Conservation (phyloP, 2,113 vertebrate genomes). For the human (Homo sapiens) region DNA sequence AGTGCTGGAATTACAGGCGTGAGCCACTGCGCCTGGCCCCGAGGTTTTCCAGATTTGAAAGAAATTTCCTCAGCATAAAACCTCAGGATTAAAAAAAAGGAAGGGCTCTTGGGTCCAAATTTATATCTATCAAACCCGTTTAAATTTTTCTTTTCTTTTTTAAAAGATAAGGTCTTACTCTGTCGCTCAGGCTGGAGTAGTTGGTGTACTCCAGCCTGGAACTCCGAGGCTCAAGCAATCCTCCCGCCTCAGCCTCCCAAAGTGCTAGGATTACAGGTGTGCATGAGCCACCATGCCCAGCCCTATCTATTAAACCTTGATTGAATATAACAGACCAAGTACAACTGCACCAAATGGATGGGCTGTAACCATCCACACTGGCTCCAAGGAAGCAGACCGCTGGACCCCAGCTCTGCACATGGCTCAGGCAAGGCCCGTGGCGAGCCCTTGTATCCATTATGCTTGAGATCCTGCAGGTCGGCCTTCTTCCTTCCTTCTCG, state of each 20-base stretch:
- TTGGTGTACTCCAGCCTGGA: no score
- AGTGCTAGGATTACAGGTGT: no score
- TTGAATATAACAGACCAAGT: not conserved
- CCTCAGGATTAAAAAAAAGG: not conserved
- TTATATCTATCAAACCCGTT: not conserved
- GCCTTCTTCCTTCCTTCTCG: not conserved
- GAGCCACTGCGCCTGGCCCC: no score
- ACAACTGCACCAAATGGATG: fast-evolving
- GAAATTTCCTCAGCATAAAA: not conserved
- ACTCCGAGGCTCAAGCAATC: no score
- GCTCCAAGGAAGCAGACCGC: no score
- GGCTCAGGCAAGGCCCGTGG: fast-evolving
- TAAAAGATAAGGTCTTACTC: no score
- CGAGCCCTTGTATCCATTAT: fast-evolving
- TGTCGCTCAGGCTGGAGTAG: no score
- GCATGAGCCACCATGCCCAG: no score
- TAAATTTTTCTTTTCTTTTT: no score
- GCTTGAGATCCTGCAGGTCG: not conserved
- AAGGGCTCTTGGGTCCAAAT: not conserved
- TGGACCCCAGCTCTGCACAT: fast-evolving
- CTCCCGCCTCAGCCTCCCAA: no score
- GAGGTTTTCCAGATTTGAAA: not conserved
- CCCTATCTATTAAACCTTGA: not conserved
- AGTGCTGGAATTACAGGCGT: no score
- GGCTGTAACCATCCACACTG: not conserved